Base-by-base conservation (phyloP, 2,113 vertebrate genomes). In the Dendropsophus ebraccatus region DNA sequence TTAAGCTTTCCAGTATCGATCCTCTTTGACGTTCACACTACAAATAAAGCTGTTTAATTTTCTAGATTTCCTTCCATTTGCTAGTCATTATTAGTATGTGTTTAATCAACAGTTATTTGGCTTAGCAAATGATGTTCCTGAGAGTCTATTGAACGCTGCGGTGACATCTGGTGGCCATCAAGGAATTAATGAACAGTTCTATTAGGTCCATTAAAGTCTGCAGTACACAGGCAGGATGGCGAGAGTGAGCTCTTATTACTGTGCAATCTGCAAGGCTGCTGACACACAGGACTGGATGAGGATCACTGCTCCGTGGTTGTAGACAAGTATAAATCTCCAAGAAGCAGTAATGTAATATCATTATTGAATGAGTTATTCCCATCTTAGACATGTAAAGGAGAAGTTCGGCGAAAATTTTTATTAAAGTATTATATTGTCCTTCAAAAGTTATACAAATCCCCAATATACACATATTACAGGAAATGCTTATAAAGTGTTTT, bases 51-150 rank as follows among this genome's bases (percentile, higher is more conserved):
- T 81, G 78, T 81, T 81, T 81, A n/a, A 65, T 62, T 45, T 81
- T 81, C 35, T 81, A 62, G 78, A 65, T 82, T 67, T 82, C 67
- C 47, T 70, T 23, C 41, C 80, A 70, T 82, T 82, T 82, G 80
- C 54, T 69, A 69, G 60, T 69, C 62, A 69, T 69, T 82, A 82
- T 82, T 82, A 70, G 58, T 52, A 69, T 70, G 60, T 82, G 60
- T 82, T 70, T 82, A 82, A 69, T 82, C 60, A 82, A 82, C 80
- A 82, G 80, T 69, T 50, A 67, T 70, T 82, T 82, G 80, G 60
- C 80, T 47, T 50, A 69, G 80, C 17, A 30, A 82, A 65, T 69
- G 45, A 82, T 70, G 80, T 32, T 50, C 37, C 25, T 12, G 45
- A 47, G 47, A 23, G 67, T 82, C 62, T 82, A 21, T 4, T 52